A percentile compares a stretch with the other conserved stretches of the same genome.
Evolutionary conservation across 2,888 invertebrate species (phyloP).

Genomic region (Galerucella nymphaeae): DNA sequence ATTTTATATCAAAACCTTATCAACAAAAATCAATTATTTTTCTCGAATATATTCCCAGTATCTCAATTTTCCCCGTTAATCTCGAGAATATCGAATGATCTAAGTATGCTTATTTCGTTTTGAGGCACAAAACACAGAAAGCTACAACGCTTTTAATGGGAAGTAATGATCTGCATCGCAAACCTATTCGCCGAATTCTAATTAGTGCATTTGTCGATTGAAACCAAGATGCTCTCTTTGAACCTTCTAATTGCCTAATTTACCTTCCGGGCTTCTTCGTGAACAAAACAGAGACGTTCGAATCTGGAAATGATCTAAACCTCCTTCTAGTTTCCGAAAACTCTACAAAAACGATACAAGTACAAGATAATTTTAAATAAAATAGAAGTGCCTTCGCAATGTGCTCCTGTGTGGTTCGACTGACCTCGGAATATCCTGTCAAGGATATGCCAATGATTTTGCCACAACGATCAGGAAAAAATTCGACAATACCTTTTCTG

Average conservation of each 20-base stretch:
- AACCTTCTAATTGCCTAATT: conserved; percentile 60
- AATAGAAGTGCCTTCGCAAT: no score
- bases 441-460: no score
- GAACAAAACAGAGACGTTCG: conserved; percentile 13
- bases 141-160: background rate
- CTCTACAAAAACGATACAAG: no score
- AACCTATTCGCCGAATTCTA: conserved; percentile 54
- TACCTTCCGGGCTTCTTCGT: conserved; percentile 52
- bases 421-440: no score
- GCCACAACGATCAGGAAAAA: no score
- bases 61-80: background rate
- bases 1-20: no score
- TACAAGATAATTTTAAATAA: no score
- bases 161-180: conserved; percentile 35
- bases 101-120: background rate
- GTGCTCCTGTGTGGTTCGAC: no score
- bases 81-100: background rate
- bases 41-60: background rate
- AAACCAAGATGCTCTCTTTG: conserved; percentile 55
- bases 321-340: no score
- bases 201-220: conserved; percentile 56
- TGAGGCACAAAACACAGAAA: background rate
- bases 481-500: no score
- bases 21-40: background rate
- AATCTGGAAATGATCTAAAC: background rate